Evolutionary conservation across 2,888 invertebrate species (phyloP), one percentile per base, ranked within the genome.

Genomic region (Aphidoletes aphidimyza): DNA sequence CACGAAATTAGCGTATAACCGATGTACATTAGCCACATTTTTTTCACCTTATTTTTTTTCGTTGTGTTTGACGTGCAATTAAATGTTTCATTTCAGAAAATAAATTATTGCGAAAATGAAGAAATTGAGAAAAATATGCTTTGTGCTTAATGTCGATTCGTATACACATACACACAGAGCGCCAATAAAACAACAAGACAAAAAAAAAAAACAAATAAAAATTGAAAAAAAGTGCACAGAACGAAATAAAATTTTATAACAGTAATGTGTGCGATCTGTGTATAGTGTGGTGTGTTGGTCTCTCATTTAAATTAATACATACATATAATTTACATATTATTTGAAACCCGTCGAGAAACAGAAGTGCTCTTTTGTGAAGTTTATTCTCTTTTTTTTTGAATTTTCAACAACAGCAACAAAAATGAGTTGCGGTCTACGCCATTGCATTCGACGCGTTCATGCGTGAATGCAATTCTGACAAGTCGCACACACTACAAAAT

Each of bases 31-130:
- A 69, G 30, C 30, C 69, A 30, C 69, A 69, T 69, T 69, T 69
- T 14, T 17, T 54, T 26, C 54, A 54, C 54, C 54, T 54, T 26
- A 54, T 54, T 54, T 47, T 54, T n/a, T n/a, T n/a, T n/a, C n/a
- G n/a, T n/a, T n/a, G n/a, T n/a, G n/a, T n/a, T 69, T 30, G 69
- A 69, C 34, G 69, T 69, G 34, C 69, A 69, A 69, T 69, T 69
- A 69, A 69, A 69, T 69, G 69, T 69, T 69, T 69, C 69, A 69
- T 69, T 69, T 69, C 69, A 69, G 69, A 69, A 69, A 69, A 30
- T 69, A 69, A 69, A 69, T 69, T 69, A 69, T 69, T 69, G 69
- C 26, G 69, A 69, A 69, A 69, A 69, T 69, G 69, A 69, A n/a
- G n/a, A n/a, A n/a, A n/a, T n/a, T n/a, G n/a, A n/a, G n/a, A n/a